These are phyloP conservation scores for Arctia plantaginis DNA, from an alignment of 2,888 invertebrate species.

Conservation along the genomic window DNA sequence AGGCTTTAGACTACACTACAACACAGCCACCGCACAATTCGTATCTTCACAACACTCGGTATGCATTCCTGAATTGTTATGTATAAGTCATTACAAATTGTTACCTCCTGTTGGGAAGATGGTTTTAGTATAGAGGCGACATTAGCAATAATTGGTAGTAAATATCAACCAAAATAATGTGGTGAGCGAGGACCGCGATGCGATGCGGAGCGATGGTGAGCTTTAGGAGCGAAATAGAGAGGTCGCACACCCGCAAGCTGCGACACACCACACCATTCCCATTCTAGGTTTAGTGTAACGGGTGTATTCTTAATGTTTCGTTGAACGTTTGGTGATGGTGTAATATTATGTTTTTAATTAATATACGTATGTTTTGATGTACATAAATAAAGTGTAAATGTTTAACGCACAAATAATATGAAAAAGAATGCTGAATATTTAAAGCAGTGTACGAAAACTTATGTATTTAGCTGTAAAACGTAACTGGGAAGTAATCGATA, in stretches of 20 bases:
- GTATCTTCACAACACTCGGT: conserved; percentile 14
- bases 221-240: conserved; percentile 9
- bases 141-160: conserved; percentile 76
- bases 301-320: conserved; percentile 72
- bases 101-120: conserved; percentile 24
- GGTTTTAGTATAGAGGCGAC: conserved; percentile 66
- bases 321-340: conserved; percentile 79
- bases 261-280: conserved; percentile 82
- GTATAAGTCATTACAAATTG: conserved; percentile 14
- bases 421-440: conserved; percentile 73
- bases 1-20: conserved; percentile 4
- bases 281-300: conserved; percentile 70
- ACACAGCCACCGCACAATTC: background rate
- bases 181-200: conserved; percentile 42
- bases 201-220: conserved; percentile 61
- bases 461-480: conserved; percentile 81
- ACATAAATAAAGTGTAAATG: conserved; percentile 86
- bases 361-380: conserved; percentile 85
- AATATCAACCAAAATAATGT: conserved; percentile 37
- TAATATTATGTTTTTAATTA: conserved; percentile 79
- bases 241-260: conserved; percentile 69
- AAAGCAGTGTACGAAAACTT: conserved; percentile 75
- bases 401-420: conserved; percentile 86
- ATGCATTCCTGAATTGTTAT: conserved; percentile 19
- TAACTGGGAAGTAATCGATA: conserved; percentile 74